phyloP scores from a whole-genome alignment of 2,113 vertebrate species.

The Serinus canaria region DNA sequence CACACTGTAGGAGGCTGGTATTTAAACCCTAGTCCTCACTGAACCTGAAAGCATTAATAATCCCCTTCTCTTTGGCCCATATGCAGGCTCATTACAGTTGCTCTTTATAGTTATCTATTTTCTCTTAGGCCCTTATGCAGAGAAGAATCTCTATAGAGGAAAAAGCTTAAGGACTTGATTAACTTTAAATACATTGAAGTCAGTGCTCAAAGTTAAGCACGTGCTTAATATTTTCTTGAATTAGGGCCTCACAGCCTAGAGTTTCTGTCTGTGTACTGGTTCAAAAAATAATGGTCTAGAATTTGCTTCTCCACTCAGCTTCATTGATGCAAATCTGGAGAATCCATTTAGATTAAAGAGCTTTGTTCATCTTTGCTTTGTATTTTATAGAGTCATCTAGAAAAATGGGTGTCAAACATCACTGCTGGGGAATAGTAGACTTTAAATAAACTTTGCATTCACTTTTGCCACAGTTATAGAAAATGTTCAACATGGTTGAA shows the following conservation, averaged over 20 bases:
- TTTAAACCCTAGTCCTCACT: conserved; percentile 51
- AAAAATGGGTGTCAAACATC: background rate
- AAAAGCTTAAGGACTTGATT: conserved; percentile 63
- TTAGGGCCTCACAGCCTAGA: background rate
- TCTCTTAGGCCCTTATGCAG: conserved; percentile 56
- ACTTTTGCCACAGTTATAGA: background rate
- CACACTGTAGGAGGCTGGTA: conserved; percentile 37
- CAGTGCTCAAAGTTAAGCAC: conserved; percentile 48
- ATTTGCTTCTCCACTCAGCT: background rate
- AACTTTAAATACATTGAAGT: conserved; percentile 46
- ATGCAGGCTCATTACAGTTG: conserved; percentile 49
- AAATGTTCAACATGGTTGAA: background rate
- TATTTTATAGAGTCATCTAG: background rate
- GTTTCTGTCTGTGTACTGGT: background rate
- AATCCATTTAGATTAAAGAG: background rate
- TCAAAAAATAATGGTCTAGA: background rate
- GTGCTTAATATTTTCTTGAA: conserved; percentile 32
- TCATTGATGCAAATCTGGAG: background rate
- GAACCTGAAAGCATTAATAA: conserved; percentile 67
- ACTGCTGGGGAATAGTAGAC: background rate
- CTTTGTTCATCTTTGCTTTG: background rate
- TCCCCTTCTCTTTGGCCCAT: conserved; percentile 61
- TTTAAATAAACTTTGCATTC: background rate
- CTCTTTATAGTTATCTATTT: conserved; percentile 62
- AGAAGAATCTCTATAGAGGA: conserved; percentile 48